Evolutionary conservation across 2,888 invertebrate species (phyloP).

Genomic region (Drosophila nr. fundita): DNA sequence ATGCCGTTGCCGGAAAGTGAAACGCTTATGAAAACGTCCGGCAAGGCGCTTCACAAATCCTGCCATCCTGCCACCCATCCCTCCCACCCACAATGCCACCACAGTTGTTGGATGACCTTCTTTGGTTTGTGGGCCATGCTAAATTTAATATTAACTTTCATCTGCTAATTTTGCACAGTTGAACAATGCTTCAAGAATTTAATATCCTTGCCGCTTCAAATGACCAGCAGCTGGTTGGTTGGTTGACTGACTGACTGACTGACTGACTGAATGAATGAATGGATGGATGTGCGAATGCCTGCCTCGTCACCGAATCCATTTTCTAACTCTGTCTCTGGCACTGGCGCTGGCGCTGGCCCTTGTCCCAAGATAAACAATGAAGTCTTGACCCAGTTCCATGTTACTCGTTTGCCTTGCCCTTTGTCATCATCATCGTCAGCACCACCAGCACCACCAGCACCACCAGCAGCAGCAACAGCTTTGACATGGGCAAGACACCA

Average conservation of each 20-base stretch:
- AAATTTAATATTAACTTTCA: slow-evolving; percentile 72
- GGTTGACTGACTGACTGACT: slow-evolving; percentile 21
- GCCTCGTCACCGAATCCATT: slow-evolving; percentile 18
- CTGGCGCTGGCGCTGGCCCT: slow-evolving; percentile 10
- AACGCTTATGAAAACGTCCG: slow-evolving; percentile 75
- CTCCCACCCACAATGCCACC: background rate
- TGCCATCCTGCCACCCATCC: background rate
- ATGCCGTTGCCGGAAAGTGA: slow-evolving; percentile 74
- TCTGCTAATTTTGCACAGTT: slow-evolving; percentile 64
- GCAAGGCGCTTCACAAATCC: slow-evolving; percentile 20
- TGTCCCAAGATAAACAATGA: slow-evolving; percentile 66
- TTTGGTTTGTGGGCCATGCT: slow-evolving; percentile 43
- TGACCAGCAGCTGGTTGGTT: slow-evolving; percentile 31
- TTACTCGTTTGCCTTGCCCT: slow-evolving; percentile 61
- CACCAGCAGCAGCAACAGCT: slow-evolving; percentile 32
- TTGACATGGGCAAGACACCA: slow-evolving; percentile 39
- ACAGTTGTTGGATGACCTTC: slow-evolving; percentile 48
- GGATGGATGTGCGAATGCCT: slow-evolving; percentile 51
- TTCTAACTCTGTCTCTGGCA: background rate
- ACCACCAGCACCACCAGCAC: slow-evolving; percentile 34
- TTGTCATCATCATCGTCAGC: slow-evolving; percentile 65
- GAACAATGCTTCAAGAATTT: slow-evolving; percentile 73
- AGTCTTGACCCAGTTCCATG: slow-evolving; percentile 71
- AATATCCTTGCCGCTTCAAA: slow-evolving; percentile 52
- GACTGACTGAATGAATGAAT: slow-evolving; percentile 21